Evolutionary conservation across 2,113 vertebrate species (phyloP).

Genomic region (Alethe diademata): DNA sequence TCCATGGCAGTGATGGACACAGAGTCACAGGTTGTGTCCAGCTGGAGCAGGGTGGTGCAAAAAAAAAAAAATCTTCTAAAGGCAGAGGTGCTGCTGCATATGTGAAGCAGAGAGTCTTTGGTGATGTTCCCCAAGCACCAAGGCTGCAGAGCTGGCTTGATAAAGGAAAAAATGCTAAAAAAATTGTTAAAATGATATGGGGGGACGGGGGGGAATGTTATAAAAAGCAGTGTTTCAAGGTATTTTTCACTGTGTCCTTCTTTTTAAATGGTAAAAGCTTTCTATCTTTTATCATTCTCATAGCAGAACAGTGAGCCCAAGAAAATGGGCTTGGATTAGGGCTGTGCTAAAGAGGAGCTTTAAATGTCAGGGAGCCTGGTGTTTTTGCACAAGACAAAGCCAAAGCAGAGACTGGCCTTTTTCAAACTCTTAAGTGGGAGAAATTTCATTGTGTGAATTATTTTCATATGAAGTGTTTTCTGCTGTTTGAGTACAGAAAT

Average conservation of each 20-base stretch:
- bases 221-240: neutral
- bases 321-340: neutral
- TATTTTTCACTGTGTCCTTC: neutral
- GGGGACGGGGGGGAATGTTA: fast-evolving
- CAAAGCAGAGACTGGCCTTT: neutral
- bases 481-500: neutral
- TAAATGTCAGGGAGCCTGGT: neutral
- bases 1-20: neutral
- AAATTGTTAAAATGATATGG: neutral
- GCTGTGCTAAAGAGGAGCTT: neutral
- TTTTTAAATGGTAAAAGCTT: neutral
- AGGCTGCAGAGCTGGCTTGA: neutral
- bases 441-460: neutral
- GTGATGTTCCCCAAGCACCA: neutral
- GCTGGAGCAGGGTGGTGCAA: neutral
- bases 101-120: neutral
- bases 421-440: neutral
- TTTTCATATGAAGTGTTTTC: neutral
- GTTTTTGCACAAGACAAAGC: neutral
- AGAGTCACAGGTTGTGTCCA: neutral
- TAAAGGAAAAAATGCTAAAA: neutral
- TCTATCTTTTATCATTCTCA: neutral
- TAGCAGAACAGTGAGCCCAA: neutral
- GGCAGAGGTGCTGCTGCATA: neutral
- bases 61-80: neutral